phyloP scores from a whole-genome alignment of 2,888 invertebrate genomes.

The Deilephila elpenor region DNA sequence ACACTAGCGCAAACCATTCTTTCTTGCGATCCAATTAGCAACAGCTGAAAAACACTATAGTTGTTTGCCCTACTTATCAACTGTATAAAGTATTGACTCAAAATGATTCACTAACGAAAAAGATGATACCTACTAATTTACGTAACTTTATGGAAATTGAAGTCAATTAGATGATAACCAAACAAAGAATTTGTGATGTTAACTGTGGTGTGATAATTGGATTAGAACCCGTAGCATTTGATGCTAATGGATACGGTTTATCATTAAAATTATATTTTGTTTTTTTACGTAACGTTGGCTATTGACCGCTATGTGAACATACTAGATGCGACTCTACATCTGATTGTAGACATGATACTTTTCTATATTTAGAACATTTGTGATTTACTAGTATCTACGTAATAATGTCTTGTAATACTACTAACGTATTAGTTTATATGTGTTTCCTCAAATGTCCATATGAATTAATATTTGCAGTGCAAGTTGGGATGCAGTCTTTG shows the following conservation, averaged over 20 bases:
- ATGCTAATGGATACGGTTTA: slow-evolving; percentile 56
- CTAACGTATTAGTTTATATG: not conserved
- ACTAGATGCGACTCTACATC: slow-evolving; percentile 36
- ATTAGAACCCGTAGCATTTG: slow-evolving; percentile 74
- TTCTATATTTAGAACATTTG: slow-evolving; percentile 6
- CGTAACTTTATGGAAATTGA: slow-evolving; percentile 23
- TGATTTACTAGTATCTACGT: not conserved
- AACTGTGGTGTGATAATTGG: slow-evolving; percentile 57
- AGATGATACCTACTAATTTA: slow-evolving; percentile 4
- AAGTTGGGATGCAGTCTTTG: slow-evolving; percentile 91
- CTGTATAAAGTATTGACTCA: not conserved
- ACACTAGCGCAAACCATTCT: not conserved
- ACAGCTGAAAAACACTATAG: not conserved
- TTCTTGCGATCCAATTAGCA: not conserved
- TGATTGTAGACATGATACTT: not conserved
- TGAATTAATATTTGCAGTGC: slow-evolving; percentile 86
- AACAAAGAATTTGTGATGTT: slow-evolving; percentile 53
- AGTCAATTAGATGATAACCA: slow-evolving; percentile 36
- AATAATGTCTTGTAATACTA: not conserved
- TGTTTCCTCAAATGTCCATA: slow-evolving; percentile 29
- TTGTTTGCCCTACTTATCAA: not conserved
- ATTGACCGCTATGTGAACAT: slow-evolving; percentile 22
- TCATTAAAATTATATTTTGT: slow-evolving; percentile 29
- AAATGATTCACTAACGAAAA: slow-evolving; percentile 22
- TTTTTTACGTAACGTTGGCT: slow-evolving; percentile 2